phyloP scores from a whole-genome alignment of 2,888 invertebrate species.

The Anoplius nigerrimus region DNA sequence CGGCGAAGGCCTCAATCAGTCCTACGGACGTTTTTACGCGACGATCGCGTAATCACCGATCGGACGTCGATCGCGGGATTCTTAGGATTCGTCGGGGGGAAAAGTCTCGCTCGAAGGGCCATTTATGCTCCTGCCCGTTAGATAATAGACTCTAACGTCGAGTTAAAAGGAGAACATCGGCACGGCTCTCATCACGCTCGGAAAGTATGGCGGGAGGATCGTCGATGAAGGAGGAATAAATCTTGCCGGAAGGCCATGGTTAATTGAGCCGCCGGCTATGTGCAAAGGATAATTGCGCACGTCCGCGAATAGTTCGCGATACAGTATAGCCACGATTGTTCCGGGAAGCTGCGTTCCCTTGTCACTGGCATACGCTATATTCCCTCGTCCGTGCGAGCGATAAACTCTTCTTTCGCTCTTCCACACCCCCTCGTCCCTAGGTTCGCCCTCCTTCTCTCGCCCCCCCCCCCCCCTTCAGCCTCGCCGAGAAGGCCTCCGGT shows the following conservation, averaged over 20 bases:
- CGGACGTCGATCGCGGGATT: no score
- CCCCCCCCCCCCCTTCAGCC: neutral
- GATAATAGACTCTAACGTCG: no score
- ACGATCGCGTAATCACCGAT: no score
- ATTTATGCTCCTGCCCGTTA: no score
- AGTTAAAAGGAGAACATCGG: no score
- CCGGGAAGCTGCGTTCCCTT: slow-evolving; percentile 48
- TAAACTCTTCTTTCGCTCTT: slow-evolving; percentile 54
- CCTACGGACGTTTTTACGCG: no score
- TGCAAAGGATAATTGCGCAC: slow-evolving; percentile 54
- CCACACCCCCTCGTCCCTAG: slow-evolving; percentile 13
- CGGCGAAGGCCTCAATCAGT: no score
- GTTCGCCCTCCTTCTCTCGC: slow-evolving; percentile 3
- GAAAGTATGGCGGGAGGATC: no score
- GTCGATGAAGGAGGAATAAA: slow-evolving; percentile 35
- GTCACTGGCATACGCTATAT: slow-evolving; percentile 50
- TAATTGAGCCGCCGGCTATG: slow-evolving; percentile 45
- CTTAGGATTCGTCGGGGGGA: no score
- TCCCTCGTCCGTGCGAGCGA: slow-evolving; percentile 38
- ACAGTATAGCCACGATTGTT: slow-evolving; percentile 53
- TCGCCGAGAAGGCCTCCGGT: slow-evolving; percentile 52
- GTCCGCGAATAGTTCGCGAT: slow-evolving; percentile 50
- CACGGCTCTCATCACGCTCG: no score
- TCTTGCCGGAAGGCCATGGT: slow-evolving; percentile 38
- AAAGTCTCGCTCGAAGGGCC: no score